Evolutionary conservation across 1,140 invertebrate species (phyloP).

Genomic region (Magallana angulata): DNA sequence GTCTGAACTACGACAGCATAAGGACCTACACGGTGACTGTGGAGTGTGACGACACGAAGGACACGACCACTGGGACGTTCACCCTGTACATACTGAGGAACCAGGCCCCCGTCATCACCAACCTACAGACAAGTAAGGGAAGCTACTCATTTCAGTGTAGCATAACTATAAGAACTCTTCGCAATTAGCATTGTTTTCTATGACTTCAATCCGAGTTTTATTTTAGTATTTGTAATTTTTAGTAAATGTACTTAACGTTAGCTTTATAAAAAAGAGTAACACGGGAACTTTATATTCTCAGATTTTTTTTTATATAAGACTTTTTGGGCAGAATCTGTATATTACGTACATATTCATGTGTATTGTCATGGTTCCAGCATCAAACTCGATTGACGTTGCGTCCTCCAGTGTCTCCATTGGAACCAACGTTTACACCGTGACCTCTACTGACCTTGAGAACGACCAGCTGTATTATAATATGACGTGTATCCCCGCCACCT

Average conservation of each 20-base stretch:
- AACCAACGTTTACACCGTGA: conserved; percentile 31
- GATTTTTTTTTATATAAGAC: too few species aligned
- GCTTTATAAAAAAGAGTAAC: too few species aligned
- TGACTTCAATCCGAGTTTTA: too few species aligned
- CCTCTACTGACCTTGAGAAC: conserved; percentile 35
- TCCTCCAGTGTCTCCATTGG: conserved; percentile 26
- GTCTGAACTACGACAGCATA: neutral
- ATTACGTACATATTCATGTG: too few species aligned
- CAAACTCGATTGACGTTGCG: neutral
- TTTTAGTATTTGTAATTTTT: too few species aligned
- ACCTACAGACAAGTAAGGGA: conserved; percentile 3
- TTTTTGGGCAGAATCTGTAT: too few species aligned
- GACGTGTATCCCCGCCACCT: conserved; percentile 22
- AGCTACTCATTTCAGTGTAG: too few species aligned
- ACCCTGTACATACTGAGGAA: neutral
- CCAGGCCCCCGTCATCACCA: conserved; percentile 22
- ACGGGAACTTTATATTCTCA: too few species aligned
- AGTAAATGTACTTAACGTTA: too few species aligned
- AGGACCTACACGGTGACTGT: neutral
- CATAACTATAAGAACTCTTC: too few species aligned
- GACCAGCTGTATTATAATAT: conserved; percentile 44
- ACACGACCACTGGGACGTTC: conserved; percentile 9
- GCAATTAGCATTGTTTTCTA: too few species aligned
- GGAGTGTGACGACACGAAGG: neutral
- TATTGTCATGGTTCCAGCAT: neutral